phyloP scores from a whole-genome alignment of 1,140 invertebrate species.

The Drosophila miranda region DNA sequence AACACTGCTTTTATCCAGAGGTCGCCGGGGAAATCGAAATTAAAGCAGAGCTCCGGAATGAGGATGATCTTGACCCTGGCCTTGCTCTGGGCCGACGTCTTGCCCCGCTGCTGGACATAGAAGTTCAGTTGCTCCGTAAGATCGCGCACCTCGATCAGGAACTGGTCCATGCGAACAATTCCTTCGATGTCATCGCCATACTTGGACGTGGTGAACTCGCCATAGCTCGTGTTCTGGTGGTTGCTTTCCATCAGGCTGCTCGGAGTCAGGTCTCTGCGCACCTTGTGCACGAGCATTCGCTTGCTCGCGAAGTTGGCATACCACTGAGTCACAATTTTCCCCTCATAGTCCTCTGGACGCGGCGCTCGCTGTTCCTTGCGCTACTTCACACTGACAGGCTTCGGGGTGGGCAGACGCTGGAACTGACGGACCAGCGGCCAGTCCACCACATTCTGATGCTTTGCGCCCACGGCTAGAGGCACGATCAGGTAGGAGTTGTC shows the following conservation, averaged over 20 bases:
- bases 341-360: conserved; percentile 84
- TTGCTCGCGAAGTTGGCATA: conserved; percentile 87
- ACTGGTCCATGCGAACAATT: too few relatives aligned
- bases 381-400: conserved; percentile 82
- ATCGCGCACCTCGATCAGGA: too few relatives aligned
- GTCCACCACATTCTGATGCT: conserved; percentile 17
- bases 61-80: too few relatives aligned
- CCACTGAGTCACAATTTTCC: conserved; percentile 93
- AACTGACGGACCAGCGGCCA: conserved; percentile 83
- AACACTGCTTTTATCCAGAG: too few relatives aligned
- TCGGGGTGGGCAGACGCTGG: conserved; percentile 43
- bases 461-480: conserved; percentile 82
- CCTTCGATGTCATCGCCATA: too few relatives aligned
- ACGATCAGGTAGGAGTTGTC: conserved; percentile 90
- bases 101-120: too few relatives aligned
- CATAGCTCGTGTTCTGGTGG: too few relatives aligned
- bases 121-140: too few relatives aligned
- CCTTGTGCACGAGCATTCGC: conserved; percentile 92
- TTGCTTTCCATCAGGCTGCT: conserved; percentile 90
- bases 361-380: conserved; percentile 84
- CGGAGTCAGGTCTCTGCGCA: conserved; percentile 91
- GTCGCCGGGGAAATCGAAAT: too few relatives aligned
- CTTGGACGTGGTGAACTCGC: too few relatives aligned
- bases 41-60: too few relatives aligned
- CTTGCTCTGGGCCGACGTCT: too few relatives aligned